A percentile compares a stretch with the other conserved stretches of the same genome.
These are phyloP conservation scores for Megamerina dolium DNA, from an alignment of 2,888 invertebrate genomes.

Conservation along the genomic window DNA sequence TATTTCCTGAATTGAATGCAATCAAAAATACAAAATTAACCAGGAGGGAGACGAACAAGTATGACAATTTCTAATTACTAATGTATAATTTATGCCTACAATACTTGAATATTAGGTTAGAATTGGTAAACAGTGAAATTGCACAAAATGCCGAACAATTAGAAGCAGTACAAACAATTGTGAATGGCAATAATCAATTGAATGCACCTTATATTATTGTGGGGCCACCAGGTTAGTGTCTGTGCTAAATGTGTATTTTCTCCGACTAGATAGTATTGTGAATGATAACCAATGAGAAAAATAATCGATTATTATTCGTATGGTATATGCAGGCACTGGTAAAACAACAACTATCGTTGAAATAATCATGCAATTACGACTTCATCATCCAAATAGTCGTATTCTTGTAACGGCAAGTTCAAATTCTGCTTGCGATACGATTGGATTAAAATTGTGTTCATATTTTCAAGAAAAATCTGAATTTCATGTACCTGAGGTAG, in stretches of 20 bases:
- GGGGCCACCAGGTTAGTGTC: slow-evolving; percentile 39
- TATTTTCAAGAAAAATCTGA: no score
- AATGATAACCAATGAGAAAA: background rate
- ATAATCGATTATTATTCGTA: background rate
- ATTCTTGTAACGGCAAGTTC: slow-evolving; percentile 66
- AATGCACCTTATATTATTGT: slow-evolving; percentile 74
- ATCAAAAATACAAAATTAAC: no score
- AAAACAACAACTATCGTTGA: slow-evolving; percentile 69
- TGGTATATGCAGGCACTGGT: slow-evolving; percentile 64
- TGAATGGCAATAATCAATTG: slow-evolving; percentile 57
- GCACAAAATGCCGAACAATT: slow-evolving; percentile 56
- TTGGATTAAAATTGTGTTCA: slow-evolving; percentile 44
- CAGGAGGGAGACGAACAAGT: no score
- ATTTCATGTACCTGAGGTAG: slow-evolving; percentile 35
- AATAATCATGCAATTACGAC: slow-evolving; percentile 58
- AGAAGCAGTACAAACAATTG: slow-evolving; percentile 62
- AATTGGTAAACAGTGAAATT: background rate
- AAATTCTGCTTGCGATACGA: slow-evolving; percentile 66
- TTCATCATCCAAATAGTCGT: slow-evolving; percentile 40
- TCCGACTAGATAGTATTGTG: no score
- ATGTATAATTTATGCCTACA: no score
- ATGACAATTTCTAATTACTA: no score
- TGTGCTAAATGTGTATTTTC: background rate
- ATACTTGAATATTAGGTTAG: no score
- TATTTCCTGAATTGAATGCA: no score